Evolutionary conservation across 2,888 invertebrate genomes (phyloP).

Genomic region (Acleris sparsana): DNA sequence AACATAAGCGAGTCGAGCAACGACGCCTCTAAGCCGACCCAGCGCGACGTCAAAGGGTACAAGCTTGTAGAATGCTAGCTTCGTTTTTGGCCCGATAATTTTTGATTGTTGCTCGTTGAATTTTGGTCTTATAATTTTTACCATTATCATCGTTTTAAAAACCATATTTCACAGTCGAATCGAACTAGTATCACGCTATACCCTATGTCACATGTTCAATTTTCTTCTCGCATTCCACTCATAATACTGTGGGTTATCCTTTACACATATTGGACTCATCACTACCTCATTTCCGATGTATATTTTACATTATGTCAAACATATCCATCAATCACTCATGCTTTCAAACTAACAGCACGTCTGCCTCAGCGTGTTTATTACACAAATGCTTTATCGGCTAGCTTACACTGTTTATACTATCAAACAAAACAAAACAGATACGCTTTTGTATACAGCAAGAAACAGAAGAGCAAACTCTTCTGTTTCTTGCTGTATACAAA

Average conservation of each 20-base stretch:
- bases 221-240: constrained; percentile 13
- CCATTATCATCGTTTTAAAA: constrained; percentile 23
- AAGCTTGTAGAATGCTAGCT: constrained; percentile 78
- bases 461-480: too few species aligned
- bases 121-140: constrained; percentile 43
- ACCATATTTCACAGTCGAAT: constrained; percentile 17
- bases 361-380: constrained; percentile 13
- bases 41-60: constrained; percentile 80
- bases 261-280: constrained; percentile 8
- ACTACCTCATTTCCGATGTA: constrained; percentile 11
- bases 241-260: constrained; percentile 12
- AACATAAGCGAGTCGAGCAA: constrained; percentile 81
- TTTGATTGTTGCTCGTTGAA: constrained; percentile 71
- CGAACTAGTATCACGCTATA: constrained; percentile 14
- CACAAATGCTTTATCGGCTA: constrained; percentile 16
- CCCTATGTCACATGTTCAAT: constrained; percentile 25
- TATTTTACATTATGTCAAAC: constrained; percentile 5
- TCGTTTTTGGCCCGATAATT: constrained; percentile 70
- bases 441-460: too few species aligned
- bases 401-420: constrained; percentile 22
- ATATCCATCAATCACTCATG: constrained; percentile 16
- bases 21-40: constrained; percentile 75
- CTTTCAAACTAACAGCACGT: constrained; percentile 30
- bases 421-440: too few species aligned
- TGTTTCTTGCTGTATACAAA: neutral